Base-by-base conservation (phyloP, 2,888 invertebrate genomes). In the Melinopterus prodromus region DNA sequence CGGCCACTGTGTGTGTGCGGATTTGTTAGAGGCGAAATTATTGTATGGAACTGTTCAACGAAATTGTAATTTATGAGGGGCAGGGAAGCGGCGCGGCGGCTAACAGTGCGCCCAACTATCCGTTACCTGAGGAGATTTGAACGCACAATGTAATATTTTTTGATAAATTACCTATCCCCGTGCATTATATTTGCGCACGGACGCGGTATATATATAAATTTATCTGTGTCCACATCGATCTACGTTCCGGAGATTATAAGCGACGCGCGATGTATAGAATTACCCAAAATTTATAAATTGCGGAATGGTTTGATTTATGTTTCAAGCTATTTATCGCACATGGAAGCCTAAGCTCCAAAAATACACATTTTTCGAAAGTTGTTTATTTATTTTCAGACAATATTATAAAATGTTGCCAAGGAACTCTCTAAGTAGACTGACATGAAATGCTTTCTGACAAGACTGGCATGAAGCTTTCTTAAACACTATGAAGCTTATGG, bases 61-160 rank as follows among this genome's bases (percentile, higher is more conserved):
- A 79, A 79, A 79, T 79, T 72, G 77, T 79, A 77, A 79, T 79
- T 79, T 79, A 79, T 69, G 71, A 36, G 74, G 71, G 71, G 71
- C 3, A 26, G 15, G 71, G 16, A 15, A 12, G 71, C 35, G 74
- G 35, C n/a, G 26, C 4, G 16, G 71, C 74, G 37, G 37, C 35
- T 35, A 36, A 36, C 36, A 74, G 26, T 35, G 71, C 37, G 35
- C 35, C 74, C 74, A 74, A 74, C 74, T 74, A 74, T 74, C 74
- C 74, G 74, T 37, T 74, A 74, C 74, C 74, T 74, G 74, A 74
- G 74, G 74, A 74, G 74, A 74, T 74, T 74, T 74, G 74, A 36
- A 74, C 74, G 36, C 74, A 74, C 74, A 37, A n/a, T 37, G 74
- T 74, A 74, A 74, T 74, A 74, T 74, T 74, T 74, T 74, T 74